phyloP scores from a whole-genome alignment of 92 coral and sea anemone species.

The Porites evermanni region DNA sequence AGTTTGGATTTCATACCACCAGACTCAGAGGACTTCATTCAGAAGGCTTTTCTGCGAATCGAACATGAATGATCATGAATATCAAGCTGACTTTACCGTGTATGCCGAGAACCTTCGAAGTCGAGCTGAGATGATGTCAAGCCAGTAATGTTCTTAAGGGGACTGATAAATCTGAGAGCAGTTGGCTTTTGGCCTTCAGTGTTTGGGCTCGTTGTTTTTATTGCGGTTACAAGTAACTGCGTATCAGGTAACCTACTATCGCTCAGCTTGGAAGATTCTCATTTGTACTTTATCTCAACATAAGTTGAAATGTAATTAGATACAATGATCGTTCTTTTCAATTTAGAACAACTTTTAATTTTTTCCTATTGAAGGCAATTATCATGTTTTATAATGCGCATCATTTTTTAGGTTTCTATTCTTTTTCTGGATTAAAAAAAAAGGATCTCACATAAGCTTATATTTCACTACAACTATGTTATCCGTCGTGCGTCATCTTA shows the following conservation, averaged over 20 bases:
- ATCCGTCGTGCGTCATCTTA: too few species aligned
- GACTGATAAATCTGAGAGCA: background rate
- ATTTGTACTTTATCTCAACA: background rate
- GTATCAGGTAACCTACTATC: background rate
- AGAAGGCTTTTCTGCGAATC: background rate
- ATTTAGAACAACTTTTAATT: too few species aligned
- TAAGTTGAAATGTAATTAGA: too few species aligned
- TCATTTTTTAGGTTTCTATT: too few species aligned
- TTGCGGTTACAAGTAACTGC: slow-evolving; percentile 1
- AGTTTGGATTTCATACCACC: too few species aligned
- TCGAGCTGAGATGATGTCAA: background rate
- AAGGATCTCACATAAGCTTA: background rate
- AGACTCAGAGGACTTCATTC: background rate
- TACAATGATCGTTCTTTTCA: background rate
- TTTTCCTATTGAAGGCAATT: too few species aligned
- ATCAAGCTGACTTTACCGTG: background rate
- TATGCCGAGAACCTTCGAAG: background rate
- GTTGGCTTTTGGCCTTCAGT: background rate
- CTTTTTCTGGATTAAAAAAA: too few species aligned
- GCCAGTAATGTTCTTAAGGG: background rate
- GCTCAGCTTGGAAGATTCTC: background rate
- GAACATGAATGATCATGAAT: background rate
- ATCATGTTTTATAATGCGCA: too few species aligned
- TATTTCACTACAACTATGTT: too few species aligned
- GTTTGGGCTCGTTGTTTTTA: background rate